Conservation (phyloP, 2,113 vertebrate genomes). For the Laterallus jamaicensis region DNA sequence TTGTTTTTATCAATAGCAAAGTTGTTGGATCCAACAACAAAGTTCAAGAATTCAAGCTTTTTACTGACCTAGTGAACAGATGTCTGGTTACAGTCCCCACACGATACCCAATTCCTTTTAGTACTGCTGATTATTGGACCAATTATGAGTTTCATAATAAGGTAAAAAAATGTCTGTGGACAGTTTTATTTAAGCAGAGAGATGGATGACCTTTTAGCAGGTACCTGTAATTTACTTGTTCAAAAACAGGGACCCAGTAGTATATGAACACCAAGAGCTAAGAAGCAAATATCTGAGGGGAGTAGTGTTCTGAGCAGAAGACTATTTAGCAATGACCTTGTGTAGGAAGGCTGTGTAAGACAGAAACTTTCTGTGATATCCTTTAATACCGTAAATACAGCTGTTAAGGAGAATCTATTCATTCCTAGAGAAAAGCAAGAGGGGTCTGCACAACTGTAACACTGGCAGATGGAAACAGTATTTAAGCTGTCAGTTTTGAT, state of each 20-base stretch:
- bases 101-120: constrained; percentile 89
- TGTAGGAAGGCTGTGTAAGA: background rate
- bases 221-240: background rate
- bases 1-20: constrained; percentile 88
- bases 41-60: constrained; percentile 81
- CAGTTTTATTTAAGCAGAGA: background rate
- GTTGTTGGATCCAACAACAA: constrained; percentile 75
- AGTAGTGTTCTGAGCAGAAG: background rate
- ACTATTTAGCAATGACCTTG: background rate
- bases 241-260: background rate
- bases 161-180: constrained; percentile 76
- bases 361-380: background rate
- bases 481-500: background rate
- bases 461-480: background rate
- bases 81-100: constrained; percentile 92
- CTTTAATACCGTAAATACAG: background rate
- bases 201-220: background rate
- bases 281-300: background rate
- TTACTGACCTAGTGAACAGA: constrained; percentile 91
- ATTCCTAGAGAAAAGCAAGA: background rate
- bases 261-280: background rate
- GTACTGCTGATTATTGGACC: constrained; percentile 93
- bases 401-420: background rate
- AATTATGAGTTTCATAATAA: constrained; percentile 96
- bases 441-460: background rate